Base-by-base conservation (phyloP, 1,140 invertebrate species). In the Catajapyx aquilonaris region DNA sequence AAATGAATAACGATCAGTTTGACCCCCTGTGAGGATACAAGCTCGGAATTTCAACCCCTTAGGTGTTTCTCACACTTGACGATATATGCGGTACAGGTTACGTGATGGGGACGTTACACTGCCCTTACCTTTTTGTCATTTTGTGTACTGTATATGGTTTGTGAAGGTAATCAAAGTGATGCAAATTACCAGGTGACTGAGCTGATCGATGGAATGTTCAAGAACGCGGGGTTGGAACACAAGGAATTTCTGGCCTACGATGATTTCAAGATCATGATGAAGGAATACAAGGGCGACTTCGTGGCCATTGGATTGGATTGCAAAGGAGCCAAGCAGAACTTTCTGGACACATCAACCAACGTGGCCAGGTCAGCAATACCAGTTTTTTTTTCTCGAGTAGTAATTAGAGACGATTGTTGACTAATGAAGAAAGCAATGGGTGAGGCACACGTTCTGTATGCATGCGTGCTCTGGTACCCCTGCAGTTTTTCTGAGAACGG, bases 221-320 rank as follows among this genome's bases (percentile, higher is more conserved):
- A 79, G 62, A 77, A 85, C 49, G 81, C 88, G 4, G 94, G 93
- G 10, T 59, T 97, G 0, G 73, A 88, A 52, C 71, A 84, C 44
- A 91, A 93, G 60, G 76, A 88, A 40, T 78, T 78, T 44, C 64
- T 98, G 7, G 90, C 83, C 0, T 95, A 97, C 52, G 79, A 81
- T 31, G 91, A 97, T 52, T 96, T 96, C 48, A 88, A 90, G 52
- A 54, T 83, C 2, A 86, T 94, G 76, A 90, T 96, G 80, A 86
- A 86, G 45, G 88, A 94, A 50, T 93, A 94, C 56, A 93, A 93
- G 61, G 85, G 83, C 5, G 86, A 91, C 51, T 93, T 95, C 54
- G 85, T 94, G 1, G 87, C 86, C 1, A 91, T 96, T 40, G 87
- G 85, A n/a, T 59, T 93, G 20, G 88, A 93, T 51, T 94, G 83